Conservation (phyloP, 2,113 vertebrate genomes). For the Tiliqua scincoides region DNA sequence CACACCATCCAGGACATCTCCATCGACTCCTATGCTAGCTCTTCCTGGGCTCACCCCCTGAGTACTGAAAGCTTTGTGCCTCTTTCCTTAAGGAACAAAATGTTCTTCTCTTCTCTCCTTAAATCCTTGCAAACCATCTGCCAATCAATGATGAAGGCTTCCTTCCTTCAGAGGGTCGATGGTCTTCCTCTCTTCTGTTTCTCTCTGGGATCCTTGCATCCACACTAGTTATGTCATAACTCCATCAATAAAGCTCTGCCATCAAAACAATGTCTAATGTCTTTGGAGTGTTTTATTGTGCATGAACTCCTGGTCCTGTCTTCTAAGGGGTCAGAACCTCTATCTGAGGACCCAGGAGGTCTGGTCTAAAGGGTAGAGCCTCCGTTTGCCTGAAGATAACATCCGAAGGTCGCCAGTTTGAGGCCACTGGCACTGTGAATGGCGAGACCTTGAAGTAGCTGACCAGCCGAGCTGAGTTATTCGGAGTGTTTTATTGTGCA, state of each 20-base stretch:
- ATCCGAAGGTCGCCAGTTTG: too few relatives aligned
- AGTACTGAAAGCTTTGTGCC: background rate
- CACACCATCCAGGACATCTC: too few relatives aligned
- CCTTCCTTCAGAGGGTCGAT: background rate
- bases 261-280: too few relatives aligned
- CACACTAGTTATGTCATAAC: background rate
- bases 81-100: background rate
- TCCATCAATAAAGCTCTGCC: background rate
- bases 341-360: too few relatives aligned
- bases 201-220: background rate
- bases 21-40: too few relatives aligned
- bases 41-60: background rate
- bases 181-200: background rate
- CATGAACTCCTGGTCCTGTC: background rate
- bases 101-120: background rate
- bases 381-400: too few relatives aligned
- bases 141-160: background rate
- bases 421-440: too few relatives aligned
- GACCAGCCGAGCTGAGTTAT: too few relatives aligned
- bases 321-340: background rate
- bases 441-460: too few relatives aligned
- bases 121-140: background rate
- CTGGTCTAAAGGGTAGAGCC: too few relatives aligned
- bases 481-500: background rate
- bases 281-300: background rate